A percentile compares a stretch with the other conserved stretches of the same genome.
Evolutionary conservation across 2,113 vertebrate species (phyloP).

Genomic region (Patagioenas fasciata): DNA sequence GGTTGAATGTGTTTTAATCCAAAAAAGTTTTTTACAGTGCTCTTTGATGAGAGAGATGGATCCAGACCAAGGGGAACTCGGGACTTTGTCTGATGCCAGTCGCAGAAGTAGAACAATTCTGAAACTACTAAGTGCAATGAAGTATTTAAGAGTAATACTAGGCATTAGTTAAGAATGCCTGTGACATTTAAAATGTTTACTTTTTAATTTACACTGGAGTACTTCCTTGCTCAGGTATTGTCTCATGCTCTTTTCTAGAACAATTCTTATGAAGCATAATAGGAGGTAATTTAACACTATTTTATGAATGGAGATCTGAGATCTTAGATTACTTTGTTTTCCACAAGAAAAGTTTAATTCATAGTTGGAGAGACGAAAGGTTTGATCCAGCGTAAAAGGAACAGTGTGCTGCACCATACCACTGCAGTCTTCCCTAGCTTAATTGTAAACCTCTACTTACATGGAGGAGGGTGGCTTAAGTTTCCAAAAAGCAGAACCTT

Average conservation of each 20-base stretch:
- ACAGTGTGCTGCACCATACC: neutral
- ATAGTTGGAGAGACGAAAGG: neutral
- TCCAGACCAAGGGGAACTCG: neutral
- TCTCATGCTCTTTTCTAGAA: neutral
- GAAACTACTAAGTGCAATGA: neutral
- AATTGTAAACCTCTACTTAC: neutral
- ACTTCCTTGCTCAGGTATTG: neutral
- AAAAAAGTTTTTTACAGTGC: neutral
- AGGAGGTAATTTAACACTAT: neutral
- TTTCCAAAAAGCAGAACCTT: neutral
- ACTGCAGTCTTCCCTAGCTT: neutral
- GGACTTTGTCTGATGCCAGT: neutral
- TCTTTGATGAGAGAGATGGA: neutral
- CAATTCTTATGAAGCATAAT: neutral
- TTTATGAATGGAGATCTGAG: neutral
- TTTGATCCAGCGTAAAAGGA: neutral
- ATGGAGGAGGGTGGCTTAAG: neutral
- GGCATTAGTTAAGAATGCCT: neutral
- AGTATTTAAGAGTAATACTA: neutral
- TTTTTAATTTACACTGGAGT: neutral
- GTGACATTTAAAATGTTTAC: neutral
- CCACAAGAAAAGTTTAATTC: neutral
- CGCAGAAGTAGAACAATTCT: neutral
- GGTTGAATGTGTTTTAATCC: neutral
- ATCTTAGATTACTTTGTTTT: neutral